Evolutionary conservation across 64 coral and sea anemone genomes (phyloP).

Genomic region (Stylophora pistillata): DNA sequence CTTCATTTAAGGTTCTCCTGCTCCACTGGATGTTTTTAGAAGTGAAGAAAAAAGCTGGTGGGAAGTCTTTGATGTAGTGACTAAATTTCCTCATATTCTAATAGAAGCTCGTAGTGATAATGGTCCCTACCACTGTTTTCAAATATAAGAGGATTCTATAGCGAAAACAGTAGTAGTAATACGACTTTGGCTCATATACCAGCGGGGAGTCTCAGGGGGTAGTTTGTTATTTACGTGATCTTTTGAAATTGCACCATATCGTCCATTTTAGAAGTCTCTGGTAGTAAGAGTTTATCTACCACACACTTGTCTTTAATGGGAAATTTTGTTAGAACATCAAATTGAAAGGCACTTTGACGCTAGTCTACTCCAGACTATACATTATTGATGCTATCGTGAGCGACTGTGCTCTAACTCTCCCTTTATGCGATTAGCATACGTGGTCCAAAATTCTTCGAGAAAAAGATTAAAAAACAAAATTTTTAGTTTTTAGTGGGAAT

Average conservation of each 20-base stretch:
- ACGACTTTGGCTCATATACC: neutral
- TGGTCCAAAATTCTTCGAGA: neutral
- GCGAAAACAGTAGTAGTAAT: too few relatives aligned
- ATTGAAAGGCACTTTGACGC: neutral
- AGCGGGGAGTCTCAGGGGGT: neutral
- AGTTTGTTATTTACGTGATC: neutral
- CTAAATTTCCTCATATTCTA: too few relatives aligned
- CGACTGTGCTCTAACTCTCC: neutral
- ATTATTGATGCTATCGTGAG: neutral
- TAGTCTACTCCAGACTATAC: neutral
- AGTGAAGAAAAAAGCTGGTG: too few relatives aligned
- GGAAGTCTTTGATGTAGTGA: too few relatives aligned
- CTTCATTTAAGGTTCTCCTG: too few relatives aligned
- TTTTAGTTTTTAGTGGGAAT: neutral
- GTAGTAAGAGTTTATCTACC: neutral
- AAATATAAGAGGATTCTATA: too few relatives aligned
- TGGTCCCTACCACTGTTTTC: too few relatives aligned
- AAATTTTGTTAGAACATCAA: neutral
- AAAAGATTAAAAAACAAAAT: too few relatives aligned
- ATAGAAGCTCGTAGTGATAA: too few relatives aligned
- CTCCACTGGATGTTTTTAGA: too few relatives aligned
- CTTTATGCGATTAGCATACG: neutral
- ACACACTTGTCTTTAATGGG: neutral
- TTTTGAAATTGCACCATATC: neutral
- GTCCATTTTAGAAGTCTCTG: neutral